Evolutionary conservation across 2,113 vertebrate species (phyloP).

Genomic region (Upupa epops): DNA sequence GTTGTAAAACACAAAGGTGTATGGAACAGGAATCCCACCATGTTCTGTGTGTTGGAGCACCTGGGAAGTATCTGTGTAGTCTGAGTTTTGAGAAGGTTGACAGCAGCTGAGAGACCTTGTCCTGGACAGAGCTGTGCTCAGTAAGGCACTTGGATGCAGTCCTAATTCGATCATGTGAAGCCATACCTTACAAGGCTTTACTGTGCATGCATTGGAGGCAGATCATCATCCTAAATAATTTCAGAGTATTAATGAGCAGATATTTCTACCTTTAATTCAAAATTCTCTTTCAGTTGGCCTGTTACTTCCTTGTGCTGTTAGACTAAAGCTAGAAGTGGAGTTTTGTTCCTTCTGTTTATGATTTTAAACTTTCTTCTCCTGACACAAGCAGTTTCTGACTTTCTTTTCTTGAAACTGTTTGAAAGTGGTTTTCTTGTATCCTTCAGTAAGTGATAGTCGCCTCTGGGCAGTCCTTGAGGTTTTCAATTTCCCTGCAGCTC

Average conservation of each 20-base stretch:
- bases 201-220: background rate
- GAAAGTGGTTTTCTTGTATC: background rate
- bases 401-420: background rate
- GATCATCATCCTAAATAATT: background rate
- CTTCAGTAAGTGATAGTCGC: background rate
- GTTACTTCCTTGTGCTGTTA: background rate
- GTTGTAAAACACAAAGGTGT: background rate
- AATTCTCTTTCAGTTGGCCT: background rate
- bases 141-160: accelerated
- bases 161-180: background rate
- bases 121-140: background rate
- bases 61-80: no score
- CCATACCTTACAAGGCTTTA: background rate
- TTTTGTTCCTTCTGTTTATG: background rate
- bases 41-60: background rate
- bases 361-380: background rate
- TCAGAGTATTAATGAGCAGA: background rate
- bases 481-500: background rate
- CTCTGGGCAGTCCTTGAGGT: background rate
- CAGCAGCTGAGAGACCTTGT: background rate
- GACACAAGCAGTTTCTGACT: background rate
- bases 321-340: background rate
- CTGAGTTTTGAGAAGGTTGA: background rate
- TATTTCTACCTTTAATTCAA: background rate
- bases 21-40: background rate